A percentile compares a stretch with the other conserved stretches of the same genome.
These are phyloP conservation scores for Ectropis grisescens DNA, from an alignment of 1,140 invertebrate species.

Conservation along the genomic window DNA sequence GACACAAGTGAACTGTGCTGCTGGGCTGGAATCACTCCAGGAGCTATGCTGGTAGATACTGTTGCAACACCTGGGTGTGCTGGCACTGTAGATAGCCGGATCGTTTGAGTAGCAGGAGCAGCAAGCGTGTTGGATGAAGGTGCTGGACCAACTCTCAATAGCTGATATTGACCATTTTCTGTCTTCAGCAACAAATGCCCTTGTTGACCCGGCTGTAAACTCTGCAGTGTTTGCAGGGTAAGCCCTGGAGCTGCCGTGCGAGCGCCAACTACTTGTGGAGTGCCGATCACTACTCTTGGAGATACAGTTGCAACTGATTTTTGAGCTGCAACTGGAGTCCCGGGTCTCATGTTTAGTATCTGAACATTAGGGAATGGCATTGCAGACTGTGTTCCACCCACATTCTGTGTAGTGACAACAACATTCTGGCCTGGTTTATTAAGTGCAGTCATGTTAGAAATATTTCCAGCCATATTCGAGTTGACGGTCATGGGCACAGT, in stretches of 20 bases:
- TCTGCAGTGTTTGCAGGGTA: conserved; percentile 87
- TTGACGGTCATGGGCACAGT: conserved; percentile 79
- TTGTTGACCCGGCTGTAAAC: conserved; percentile 84
- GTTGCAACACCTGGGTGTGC: conserved; percentile 54
- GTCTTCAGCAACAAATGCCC: conserved; percentile 92
- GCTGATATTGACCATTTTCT: conserved; percentile 94
- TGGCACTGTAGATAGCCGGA: conserved; percentile 67
- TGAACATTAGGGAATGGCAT: conserved; percentile 85
- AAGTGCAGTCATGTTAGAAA: conserved; percentile 67
- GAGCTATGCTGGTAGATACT: conserved; percentile 43
- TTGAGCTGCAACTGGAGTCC: conserved; percentile 77
- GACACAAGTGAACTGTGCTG: too few species aligned
- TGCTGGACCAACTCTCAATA: conserved; percentile 87
- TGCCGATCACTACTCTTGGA: conserved; percentile 83
- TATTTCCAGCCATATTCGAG: conserved; percentile 56
- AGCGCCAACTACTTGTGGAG: conserved; percentile 83
- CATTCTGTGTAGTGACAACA: conserved; percentile 71
- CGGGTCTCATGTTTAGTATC: conserved; percentile 86
- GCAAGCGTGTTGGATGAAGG: conserved; percentile 73
- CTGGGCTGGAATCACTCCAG: conserved; percentile 23
- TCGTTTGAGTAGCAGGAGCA: conserved; percentile 70
- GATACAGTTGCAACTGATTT: conserved; percentile 80
- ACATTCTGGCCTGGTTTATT: conserved; percentile 68
- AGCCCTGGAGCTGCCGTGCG: conserved; percentile 85
- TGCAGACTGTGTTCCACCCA: conserved; percentile 70